A percentile compares a stretch with the other conserved stretches of the same genome.
phyloP scores from a whole-genome alignment of 2,113 vertebrate species.

The Antechinus flavipes region DNA sequence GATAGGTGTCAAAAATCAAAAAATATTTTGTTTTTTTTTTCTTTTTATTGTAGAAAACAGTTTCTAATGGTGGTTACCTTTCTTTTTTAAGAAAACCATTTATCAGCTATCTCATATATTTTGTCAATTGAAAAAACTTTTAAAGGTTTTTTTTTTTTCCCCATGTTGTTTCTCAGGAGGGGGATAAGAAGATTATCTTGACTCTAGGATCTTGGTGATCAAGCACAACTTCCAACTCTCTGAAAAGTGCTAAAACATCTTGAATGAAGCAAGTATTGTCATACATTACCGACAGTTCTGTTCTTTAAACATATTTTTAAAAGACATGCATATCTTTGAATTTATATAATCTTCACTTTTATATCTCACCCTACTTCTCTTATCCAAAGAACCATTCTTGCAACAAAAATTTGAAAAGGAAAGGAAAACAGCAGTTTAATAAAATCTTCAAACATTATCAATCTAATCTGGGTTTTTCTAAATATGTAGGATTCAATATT shows the following conservation, averaged over 20 bases:
- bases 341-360: background rate
- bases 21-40: background rate
- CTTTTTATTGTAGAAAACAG: background rate
- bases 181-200: background rate
- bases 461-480: background rate
- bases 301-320: background rate
- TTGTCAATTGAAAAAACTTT: background rate
- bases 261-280: background rate
- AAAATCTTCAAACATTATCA: slow-evolving; percentile 26
- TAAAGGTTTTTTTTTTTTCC: background rate
- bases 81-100: background rate
- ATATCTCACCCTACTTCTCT: background rate
- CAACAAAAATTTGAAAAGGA: background rate
- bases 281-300: background rate
- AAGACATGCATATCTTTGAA: background rate
- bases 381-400: background rate
- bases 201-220: background rate
- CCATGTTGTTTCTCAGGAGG: background rate
- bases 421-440: background rate
- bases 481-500: background rate
- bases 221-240: background rate
- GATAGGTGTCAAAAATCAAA: background rate
- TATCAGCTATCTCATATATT: background rate
- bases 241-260: too few species aligned
- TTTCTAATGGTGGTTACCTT: background rate